Conservation (phyloP, 1,140 invertebrate species). For the Drosophila ambigua region DNA sequence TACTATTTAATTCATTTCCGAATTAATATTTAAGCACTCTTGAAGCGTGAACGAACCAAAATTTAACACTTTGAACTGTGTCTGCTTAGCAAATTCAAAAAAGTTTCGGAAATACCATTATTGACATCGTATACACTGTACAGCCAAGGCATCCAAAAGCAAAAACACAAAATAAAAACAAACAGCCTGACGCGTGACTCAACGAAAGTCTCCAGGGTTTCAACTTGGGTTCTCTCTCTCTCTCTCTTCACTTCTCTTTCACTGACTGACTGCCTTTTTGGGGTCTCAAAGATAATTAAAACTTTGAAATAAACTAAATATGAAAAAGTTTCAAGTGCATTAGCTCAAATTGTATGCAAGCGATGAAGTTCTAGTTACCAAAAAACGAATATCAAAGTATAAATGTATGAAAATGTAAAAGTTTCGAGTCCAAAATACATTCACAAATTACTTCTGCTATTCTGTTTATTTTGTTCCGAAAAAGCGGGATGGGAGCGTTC, state of each 20-base stretch:
- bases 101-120: too few species aligned
- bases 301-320: conserved; percentile 76
- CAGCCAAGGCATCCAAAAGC: neutral
- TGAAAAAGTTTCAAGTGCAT: conserved; percentile 76
- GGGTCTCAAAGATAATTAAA: conserved; percentile 75
- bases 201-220: conserved; percentile 11
- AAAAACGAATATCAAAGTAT: conserved; percentile 29
- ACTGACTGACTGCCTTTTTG: conserved; percentile 36
- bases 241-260: conserved; percentile 8
- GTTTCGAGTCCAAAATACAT: conserved; percentile 49
- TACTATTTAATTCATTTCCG: too few species aligned
- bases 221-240: neutral
- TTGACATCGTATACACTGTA: too few species aligned
- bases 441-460: conserved; percentile 58
- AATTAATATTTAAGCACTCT: too few species aligned
- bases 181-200: conserved; percentile 21
- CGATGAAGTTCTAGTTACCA: neutral
- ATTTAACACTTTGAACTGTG: too few species aligned
- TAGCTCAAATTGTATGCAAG: conserved; percentile 59
- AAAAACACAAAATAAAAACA: neutral
- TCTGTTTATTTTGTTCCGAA: conserved; percentile 23
- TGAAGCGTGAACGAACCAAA: too few species aligned
- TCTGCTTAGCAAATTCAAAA: neutral
- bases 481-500: conserved; percentile 14
- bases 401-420: conserved; percentile 37